Percentiles rank a stretch among this genome's conserved stretches.
phyloP scores from a whole-genome alignment of 2,113 vertebrate genomes.

The Probosciger aterrimus region DNA sequence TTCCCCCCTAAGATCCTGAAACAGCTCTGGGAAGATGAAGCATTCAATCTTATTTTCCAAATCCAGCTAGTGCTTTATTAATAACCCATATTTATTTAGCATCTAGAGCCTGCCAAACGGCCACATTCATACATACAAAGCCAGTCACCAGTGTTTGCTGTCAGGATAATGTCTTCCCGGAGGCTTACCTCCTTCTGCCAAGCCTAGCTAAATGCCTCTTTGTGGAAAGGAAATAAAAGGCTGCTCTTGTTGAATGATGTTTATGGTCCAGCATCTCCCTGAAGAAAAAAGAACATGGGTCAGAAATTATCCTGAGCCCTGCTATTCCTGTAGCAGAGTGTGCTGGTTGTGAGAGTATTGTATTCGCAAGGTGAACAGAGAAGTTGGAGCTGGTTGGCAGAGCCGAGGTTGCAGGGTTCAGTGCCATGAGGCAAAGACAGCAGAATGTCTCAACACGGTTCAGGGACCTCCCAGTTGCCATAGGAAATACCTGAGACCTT shows the following conservation, averaged over 20 bases:
- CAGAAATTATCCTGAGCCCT: neutral
- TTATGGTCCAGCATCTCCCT: neutral
- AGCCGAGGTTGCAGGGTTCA: neutral
- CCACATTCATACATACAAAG: conserved; percentile 13
- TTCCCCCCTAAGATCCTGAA: conserved; percentile 29
- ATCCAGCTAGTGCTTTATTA: conserved; percentile 57
- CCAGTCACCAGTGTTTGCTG: conserved; percentile 44
- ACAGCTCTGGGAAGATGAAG: conserved; percentile 37
- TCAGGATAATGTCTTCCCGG: conserved; percentile 48
- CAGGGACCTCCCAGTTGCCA: neutral
- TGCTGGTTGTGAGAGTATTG: neutral
- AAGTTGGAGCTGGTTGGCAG: neutral
- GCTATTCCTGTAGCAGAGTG: neutral
- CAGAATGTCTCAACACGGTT: neutral
- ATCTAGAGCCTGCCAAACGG: conserved; percentile 39
- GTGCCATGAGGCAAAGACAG: neutral
- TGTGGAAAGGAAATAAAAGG: neutral
- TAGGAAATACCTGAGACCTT: neutral
- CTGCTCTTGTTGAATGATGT: neutral
- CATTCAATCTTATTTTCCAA: conserved; percentile 58
- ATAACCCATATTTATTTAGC: conserved; percentile 65
- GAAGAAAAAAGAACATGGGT: neutral
- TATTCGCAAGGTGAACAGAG: neutral
- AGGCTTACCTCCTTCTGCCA: conserved; percentile 42
- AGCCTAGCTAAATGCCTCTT: conserved; percentile 31